A percentile compares a stretch with the other conserved stretches of the same genome.
Evolutionary conservation across 1,140 invertebrate genomes (phyloP).

Genomic region (Maniola jurtina): DNA sequence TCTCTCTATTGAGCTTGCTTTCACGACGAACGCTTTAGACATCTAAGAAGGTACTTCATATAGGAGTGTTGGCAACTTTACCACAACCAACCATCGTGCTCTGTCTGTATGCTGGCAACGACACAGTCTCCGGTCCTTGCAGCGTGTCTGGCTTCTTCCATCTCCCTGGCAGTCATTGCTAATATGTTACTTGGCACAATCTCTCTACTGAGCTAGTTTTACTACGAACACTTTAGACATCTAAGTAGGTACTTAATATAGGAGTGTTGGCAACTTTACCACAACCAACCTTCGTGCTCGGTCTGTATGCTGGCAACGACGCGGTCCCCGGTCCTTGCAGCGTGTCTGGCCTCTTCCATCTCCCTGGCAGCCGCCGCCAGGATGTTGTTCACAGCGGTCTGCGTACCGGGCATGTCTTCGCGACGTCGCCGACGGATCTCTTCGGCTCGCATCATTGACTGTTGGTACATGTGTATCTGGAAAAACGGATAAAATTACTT

Average conservation of each 20-base stretch:
- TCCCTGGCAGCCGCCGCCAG: constrained; percentile 69
- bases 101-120: constrained; percentile 70
- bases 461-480: constrained; percentile 77
- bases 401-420: constrained; percentile 62
- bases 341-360: constrained; percentile 68
- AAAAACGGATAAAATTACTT: neutral
- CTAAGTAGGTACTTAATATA: neutral
- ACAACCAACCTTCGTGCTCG: constrained; percentile 40
- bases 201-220: too few relatives aligned
- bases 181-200: too few relatives aligned
- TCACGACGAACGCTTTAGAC: too few relatives aligned
- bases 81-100: constrained; percentile 37
- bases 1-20: too few relatives aligned
- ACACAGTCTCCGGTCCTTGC: constrained; percentile 43
- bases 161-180: constrained; percentile 68
- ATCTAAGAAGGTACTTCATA: too few relatives aligned
- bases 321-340: constrained; percentile 39
- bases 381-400: constrained; percentile 73
- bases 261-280: constrained; percentile 28
- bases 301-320: constrained; percentile 70
- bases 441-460: constrained; percentile 72
- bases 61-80: constrained; percentile 25
- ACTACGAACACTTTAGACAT: too few relatives aligned
- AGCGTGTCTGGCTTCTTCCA: constrained; percentile 67
- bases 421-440: constrained; percentile 64